Base-by-base conservation (phyloP, 2,113 vertebrate species). In the Megaceryle maxima region DNA sequence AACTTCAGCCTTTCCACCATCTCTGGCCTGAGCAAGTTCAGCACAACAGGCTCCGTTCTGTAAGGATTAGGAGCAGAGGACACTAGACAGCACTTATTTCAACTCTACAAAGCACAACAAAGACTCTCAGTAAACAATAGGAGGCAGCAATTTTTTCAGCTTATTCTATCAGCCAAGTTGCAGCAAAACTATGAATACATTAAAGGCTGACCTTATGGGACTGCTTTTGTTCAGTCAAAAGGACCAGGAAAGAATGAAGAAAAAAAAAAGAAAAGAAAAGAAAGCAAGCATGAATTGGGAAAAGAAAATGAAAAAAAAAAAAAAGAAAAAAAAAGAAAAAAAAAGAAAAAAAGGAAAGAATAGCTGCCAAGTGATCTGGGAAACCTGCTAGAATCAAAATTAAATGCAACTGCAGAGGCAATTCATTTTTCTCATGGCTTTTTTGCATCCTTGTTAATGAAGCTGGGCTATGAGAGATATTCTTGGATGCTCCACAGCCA, bases 1-100 rank as follows among this genome's bases (percentile, higher is more conserved):
- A 97, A 98, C 97, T 99, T 99, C 94, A 99, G 98, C 94, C 98
- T 99, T 97, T 98, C 98, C 62, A 98, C 98, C 98, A 99, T 98
- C 92, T 98, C 97, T 53, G 98, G 98, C 90, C 98, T 98, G 41
- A 98, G 98, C 16, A 97, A 97, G 91, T 99, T 98, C 94, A 99
- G 97, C 83, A 98, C 98, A 17, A 98, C 97, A 29, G 98, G 98
- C 98, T 97, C 98, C 98, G 96, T 98, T 99, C 97, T 93, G 95
- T 90, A 96, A 96, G 82, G 91, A 95, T 94, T 53, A 87, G 87
- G 96, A 93, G 75, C 59, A 95, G 92, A 83, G 87, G 90, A 97
- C 95, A 97, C 28, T 33, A 93, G 80, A 90, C 56, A 95, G 95
- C 48, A 76, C 88, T 92, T 92, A 83, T 56, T 91, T 94, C 80